Conservation (phyloP, 2,888 invertebrate genomes). For the Aporophyla lueneburgensis region DNA sequence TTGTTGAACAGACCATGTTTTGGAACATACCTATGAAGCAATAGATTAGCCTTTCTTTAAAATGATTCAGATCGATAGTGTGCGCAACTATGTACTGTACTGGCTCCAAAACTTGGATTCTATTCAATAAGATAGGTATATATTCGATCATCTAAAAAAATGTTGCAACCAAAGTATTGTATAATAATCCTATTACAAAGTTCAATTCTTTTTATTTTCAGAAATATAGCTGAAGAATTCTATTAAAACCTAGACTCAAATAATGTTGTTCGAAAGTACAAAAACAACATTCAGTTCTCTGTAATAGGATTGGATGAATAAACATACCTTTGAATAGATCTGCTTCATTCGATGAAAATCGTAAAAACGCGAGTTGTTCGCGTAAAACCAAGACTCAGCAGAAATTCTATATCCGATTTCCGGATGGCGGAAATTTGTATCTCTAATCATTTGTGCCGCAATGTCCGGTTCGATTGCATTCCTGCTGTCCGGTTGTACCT, state of each 20-base stretch:
- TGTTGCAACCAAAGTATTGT: neutral
- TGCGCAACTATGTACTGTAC: no score
- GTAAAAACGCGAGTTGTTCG: neutral
- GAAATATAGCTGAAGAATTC: slow-evolving; percentile 1
- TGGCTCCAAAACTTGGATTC: neutral
- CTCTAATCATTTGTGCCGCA: neutral
- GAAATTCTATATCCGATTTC: slow-evolving; percentile 26
- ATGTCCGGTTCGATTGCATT: slow-evolving; percentile 22
- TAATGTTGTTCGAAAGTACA: slow-evolving; percentile 13
- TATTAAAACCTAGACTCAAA: slow-evolving; percentile 10
- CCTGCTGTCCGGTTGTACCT: neutral
- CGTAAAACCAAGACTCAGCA: slow-evolving; percentile 1
- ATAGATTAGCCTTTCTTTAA: no score
- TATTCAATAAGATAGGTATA: neutral
- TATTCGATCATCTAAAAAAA: neutral
- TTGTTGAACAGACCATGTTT: no score
- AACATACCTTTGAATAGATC: slow-evolving; percentile 9
- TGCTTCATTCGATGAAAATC: neutral
- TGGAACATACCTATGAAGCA: no score
- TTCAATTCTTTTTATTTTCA: slow-evolving; percentile 1
- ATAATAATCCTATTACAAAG: slow-evolving; percentile 20
- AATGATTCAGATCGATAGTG: no score
- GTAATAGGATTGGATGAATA: slow-evolving; percentile 15
- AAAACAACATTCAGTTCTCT: neutral
- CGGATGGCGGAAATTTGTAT: slow-evolving; percentile 17